phyloP scores from a whole-genome alignment of 2,797 vertebrate genomes.

The Phrynocephalus forsythii region DNA sequence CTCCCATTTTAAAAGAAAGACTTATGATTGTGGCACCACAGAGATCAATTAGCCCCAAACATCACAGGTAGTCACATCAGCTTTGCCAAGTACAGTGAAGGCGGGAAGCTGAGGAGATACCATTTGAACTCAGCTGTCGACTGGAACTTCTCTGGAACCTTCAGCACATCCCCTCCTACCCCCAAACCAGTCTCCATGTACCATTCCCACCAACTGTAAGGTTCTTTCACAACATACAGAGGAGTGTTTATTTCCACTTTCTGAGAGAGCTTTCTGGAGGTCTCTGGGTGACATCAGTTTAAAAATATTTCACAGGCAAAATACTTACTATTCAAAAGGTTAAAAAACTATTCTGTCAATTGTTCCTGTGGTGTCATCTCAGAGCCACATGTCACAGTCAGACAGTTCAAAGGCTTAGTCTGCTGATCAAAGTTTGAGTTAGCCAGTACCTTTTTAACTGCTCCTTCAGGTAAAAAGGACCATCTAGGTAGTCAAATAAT shows the following conservation, averaged over 20 bases:
- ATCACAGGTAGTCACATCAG: background rate
- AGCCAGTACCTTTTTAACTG: constrained; percentile 8
- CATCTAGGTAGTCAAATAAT: background rate
- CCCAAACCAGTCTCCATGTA: background rate
- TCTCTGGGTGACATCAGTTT: constrained; percentile 11
- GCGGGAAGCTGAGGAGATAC: background rate
- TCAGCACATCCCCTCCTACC: background rate
- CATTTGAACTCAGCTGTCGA: background rate
- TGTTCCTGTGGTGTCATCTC: background rate
- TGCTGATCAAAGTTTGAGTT: constrained; percentile 1
- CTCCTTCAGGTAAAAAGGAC: constrained; percentile 9
- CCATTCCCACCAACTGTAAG: constrained; percentile 7
- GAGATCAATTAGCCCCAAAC: constrained; percentile 8
- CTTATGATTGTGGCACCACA: background rate
- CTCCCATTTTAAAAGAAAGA: background rate
- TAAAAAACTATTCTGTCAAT: constrained; percentile 22
- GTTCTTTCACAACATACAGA: background rate
- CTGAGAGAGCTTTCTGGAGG: background rate
- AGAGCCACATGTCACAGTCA: background rate
- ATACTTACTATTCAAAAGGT: constrained; percentile 33
- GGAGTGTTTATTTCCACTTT: constrained; percentile 5
- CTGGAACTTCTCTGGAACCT: background rate
- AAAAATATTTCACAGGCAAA: constrained; percentile 24
- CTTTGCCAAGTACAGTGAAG: background rate
- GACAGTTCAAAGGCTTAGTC: constrained; percentile 4